phyloP scores from a whole-genome alignment of 2,797 vertebrate genomes.

The Enteromius radiatus region DNA sequence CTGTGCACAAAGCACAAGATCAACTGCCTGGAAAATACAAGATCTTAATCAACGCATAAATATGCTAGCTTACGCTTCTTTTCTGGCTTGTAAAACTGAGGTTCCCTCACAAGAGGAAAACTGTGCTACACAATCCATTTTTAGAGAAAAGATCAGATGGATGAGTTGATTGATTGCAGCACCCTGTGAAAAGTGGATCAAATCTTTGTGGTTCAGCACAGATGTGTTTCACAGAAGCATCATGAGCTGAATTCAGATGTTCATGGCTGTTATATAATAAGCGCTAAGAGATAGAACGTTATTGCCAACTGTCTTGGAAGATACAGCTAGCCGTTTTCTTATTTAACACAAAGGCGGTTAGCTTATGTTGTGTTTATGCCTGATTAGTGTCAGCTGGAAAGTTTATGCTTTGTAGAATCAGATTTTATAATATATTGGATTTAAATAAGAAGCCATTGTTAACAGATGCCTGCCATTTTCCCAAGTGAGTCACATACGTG shows the following conservation, averaged over 20 bases:
- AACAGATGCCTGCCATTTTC: slow-evolving; percentile 6
- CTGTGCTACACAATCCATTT: neutral
- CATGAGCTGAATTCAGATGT: slow-evolving; percentile 14
- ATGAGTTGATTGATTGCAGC: slow-evolving; percentile 12
- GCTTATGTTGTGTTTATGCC: neutral
- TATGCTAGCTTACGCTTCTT: neutral
- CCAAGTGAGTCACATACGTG: neutral
- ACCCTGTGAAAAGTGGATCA: slow-evolving; percentile 37
- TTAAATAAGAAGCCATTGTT: neutral
- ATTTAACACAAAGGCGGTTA: neutral
- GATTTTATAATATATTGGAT: neutral
- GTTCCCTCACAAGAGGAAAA: slow-evolving; percentile 13
- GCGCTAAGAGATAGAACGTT: neutral
- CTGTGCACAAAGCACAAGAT: neutral
- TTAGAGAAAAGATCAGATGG: slow-evolving; percentile 19
- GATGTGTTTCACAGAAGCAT: slow-evolving; percentile 5
- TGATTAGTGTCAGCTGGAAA: neutral
- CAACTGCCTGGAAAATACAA: neutral
- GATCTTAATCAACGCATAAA: slow-evolving; percentile 11
- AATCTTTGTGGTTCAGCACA: slow-evolving; percentile 23
- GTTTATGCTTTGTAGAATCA: neutral
- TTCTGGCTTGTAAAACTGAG: neutral
- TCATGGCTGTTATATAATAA: neutral
- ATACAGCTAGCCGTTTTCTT: neutral
- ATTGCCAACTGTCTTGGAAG: neutral